Evolutionary conservation across 37 sponge, comb jelly and placozoan genomes (phyloP).

Genomic region (Theonella swinhoei): DNA sequence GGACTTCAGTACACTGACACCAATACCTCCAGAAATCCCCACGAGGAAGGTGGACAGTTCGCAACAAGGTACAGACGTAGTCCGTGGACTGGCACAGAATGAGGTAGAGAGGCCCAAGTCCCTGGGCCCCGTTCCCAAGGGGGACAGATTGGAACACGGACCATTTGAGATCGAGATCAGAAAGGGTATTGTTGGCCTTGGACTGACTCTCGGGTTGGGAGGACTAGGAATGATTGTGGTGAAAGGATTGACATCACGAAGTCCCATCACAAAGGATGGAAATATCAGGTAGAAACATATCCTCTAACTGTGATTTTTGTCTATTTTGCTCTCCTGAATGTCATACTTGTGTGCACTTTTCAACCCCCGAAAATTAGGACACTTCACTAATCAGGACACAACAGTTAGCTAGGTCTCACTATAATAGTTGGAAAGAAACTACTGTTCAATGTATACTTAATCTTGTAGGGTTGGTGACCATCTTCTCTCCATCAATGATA

Average conservation of each 20-base stretch:
- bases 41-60: background rate
- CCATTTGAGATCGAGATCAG: constrained; percentile 74
- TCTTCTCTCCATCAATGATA: constrained; percentile 65
- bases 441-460: background rate
- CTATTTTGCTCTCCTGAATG: too few relatives aligned
- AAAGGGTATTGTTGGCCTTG: constrained; percentile 67
- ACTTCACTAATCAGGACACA: too few relatives aligned
- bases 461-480: constrained; percentile 64
- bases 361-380: too few relatives aligned
- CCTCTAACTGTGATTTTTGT: too few relatives aligned
- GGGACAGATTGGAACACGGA: constrained; percentile 19
- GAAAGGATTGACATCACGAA: constrained; percentile 43
- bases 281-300: constrained; percentile 77
- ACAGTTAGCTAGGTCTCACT: too few relatives aligned
- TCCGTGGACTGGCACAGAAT: background rate
- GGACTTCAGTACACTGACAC: background rate
- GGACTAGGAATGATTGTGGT: constrained; percentile 57
- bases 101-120: constrained; percentile 17
- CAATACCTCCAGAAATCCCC: background rate
- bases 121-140: constrained; percentile 36
- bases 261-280: constrained; percentile 66
- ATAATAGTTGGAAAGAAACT: background rate
- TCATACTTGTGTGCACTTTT: too few relatives aligned
- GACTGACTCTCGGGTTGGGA: constrained; percentile 38
- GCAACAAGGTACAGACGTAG: background rate